Evolutionary conservation across 1,140 invertebrate species (phyloP), one percentile per base, ranked within the genome.

Genomic region (Asbolus verrucosus): DNA sequence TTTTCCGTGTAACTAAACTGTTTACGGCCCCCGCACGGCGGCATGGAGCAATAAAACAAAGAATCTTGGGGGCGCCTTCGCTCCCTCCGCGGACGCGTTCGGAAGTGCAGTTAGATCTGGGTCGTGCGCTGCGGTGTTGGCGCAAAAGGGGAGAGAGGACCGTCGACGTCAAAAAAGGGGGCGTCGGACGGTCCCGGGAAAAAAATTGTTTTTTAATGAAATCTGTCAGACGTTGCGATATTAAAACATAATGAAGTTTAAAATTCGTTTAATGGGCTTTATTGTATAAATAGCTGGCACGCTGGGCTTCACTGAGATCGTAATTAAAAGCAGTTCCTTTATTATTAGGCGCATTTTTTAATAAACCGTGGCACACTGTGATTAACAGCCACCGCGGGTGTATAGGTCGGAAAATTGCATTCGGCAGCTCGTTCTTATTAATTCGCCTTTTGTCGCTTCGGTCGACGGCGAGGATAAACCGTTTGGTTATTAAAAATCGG

Each of bases 1-100:
- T 54, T 54, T n/a, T 54, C 21, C 46, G 19, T 54, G 43, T 54
- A 21, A 54, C 46, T 54, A 54, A 54, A 54, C 46, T 54, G 46
- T 54, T 54, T 54, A 54, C 46, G n/a, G 21, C 46, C 21, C 9
- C 46, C 11, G 13, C 27, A 54, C 27, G 46, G 11, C 21, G 6
- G 21, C n/a, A 24, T 54, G 18, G 27, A 54, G 46, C 46, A 54
- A 21, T 54, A 54, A 54, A 54, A 54, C 9, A 21, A 14, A 43
- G 39, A 54, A 54, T 24, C 46, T n/a, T n/a, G n/a, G n/a, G n/a
- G n/a, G 19, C 21, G 21, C 41, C n/a, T 16, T 27, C 46, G 13
- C 46, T 11, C 6, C 6, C 11, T 11, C 11, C 33, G 33, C n/a
- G n/a, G n/a, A n/a, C n/a, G 11, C 11, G 11, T 11, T 36, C 11